Conservation (phyloP, 2,888 invertebrate species). For the Melitaea athalia region DNA sequence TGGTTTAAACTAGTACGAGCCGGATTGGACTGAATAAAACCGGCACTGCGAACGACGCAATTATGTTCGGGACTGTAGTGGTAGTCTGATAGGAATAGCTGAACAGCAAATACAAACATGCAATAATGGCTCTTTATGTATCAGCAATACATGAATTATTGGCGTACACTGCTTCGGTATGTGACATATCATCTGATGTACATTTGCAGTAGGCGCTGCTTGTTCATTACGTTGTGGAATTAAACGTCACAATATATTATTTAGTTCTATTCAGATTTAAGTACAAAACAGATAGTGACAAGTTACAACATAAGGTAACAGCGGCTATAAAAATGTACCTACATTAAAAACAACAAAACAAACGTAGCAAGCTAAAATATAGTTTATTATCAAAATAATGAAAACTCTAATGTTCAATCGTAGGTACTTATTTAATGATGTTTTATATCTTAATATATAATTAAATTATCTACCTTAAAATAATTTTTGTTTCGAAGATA, state of each 20-base stretch:
- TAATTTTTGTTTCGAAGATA: too few species aligned
- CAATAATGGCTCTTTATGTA: conserved; percentile 30
- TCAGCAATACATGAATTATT: conserved; percentile 29
- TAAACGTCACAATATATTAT: neutral
- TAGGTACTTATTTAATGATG: too few species aligned
- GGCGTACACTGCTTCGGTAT: conserved; percentile 12
- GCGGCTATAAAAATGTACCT: neutral
- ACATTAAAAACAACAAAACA: too few species aligned
- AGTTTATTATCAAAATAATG: neutral
- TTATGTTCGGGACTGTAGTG: conserved; percentile 37
- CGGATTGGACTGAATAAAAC: conserved; percentile 50
- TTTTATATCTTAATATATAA: too few species aligned
- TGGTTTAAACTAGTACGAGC: conserved; percentile 42
- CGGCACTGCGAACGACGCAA: conserved; percentile 45
- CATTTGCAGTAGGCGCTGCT: conserved; percentile 4
- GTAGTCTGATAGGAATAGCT: conserved; percentile 24
- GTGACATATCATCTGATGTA: conserved; percentile 13
- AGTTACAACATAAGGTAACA: neutral
- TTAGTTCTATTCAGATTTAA: neutral
- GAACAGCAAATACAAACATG: conserved; percentile 28
- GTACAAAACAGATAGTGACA: neutral
- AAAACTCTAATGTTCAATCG: neutral
- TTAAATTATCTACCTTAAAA: too few species aligned
- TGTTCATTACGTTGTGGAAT: conserved; percentile 21
- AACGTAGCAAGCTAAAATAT: neutral